Conservation (phyloP, 2,888 invertebrate genomes). For the Argyresthia albistria region DNA sequence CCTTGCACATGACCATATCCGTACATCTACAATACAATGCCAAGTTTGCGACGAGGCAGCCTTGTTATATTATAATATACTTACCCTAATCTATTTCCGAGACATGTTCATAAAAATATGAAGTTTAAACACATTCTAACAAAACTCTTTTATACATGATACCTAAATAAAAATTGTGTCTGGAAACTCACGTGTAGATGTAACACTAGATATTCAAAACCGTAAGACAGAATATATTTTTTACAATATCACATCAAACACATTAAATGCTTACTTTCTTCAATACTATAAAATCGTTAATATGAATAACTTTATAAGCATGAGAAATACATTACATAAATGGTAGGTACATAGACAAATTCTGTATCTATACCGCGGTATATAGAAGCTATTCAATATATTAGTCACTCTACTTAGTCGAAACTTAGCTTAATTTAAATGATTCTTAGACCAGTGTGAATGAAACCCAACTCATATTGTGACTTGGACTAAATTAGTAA, state of each 20-base stretch:
- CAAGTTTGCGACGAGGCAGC: no score
- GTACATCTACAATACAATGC: no score
- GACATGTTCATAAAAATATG: no score
- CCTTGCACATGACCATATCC: no score
- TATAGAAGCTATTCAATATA: constrained; percentile 29
- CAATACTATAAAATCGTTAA: constrained; percentile 26
- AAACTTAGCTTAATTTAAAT: constrained; percentile 29
- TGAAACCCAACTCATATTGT: constrained; percentile 1
- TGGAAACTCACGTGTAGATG: no score
- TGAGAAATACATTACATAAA: constrained; percentile 7
- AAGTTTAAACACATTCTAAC: no score
- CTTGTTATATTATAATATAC: no score
- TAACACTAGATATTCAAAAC: no score
- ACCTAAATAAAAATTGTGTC: no score
- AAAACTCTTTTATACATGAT: no score
- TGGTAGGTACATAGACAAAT: no score
- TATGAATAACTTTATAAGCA: constrained; percentile 18
- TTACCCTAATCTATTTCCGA: no score
- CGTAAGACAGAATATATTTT: constrained; percentile 1
- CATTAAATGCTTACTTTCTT: constrained; percentile 13
- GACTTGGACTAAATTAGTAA: background rate
- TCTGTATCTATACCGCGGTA: background rate
- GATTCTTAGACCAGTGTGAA: constrained; percentile 22
- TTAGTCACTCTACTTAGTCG: constrained; percentile 30
- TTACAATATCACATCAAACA: constrained; percentile 9